Base-by-base conservation (phyloP, 2,797 vertebrate species). In the Erpetoichthys calabaricus region DNA sequence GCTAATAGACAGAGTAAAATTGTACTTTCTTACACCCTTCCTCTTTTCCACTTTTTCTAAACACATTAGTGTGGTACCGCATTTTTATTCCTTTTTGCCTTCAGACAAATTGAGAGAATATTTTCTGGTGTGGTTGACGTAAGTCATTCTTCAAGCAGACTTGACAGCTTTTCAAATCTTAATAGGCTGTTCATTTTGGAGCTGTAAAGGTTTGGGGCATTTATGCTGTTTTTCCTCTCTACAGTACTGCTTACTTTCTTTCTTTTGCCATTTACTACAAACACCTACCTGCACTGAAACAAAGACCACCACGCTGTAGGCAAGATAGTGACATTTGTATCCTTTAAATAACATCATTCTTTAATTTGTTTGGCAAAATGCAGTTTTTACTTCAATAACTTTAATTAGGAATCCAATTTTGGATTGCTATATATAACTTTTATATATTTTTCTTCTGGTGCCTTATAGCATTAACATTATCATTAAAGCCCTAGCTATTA, bases 1-100 rank as follows among this genome's bases (percentile, higher is more conserved):
- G 87, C 94, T 93, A 94, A 91, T 91, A 90, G 86, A 89, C 91
- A 89, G 88, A 89, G 85, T 86, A 86, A 89, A 94, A 94, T 91
- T 85, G 89, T 86, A 79, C 86, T 82, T 72, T 82, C 82, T 67
- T 59, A 57, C 51, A 42, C 45, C 45, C 53, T 57, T 50, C 8
- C 45, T 74, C 65, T 66, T 65, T 53, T 54, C 71, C 68, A 69
- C 70, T 72, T 67, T 75, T 63, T 68, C 65, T 64, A 64, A 71
- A 63, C 65, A 49, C n/a, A 49, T n/a, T 7, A n/a, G 3, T 7
- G 3, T 49, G n/a, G 7, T 49, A 70, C 69, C 64, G 69, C 54
- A 63, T 61, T 72, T 55, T 57, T 69, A 57, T 60, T 41, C 58
- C 5, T 59, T 63, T 70, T 85, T 86, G 80, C 70, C 25, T 25